Conservation (phyloP, 1,140 invertebrate genomes). For the Charaxes varanes region DNA sequence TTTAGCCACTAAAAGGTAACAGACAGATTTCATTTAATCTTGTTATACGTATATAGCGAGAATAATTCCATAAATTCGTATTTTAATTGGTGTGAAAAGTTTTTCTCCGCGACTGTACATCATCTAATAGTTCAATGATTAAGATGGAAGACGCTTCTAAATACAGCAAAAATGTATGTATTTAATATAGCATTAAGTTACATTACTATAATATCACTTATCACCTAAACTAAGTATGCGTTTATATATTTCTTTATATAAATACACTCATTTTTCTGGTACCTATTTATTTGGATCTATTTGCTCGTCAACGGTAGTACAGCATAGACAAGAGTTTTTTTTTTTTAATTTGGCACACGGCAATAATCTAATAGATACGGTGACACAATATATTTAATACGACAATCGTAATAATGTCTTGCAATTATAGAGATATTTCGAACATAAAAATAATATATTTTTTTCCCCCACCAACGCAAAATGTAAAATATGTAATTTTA, state of each 20-base stretch:
- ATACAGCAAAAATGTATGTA: slow-evolving; percentile 69
- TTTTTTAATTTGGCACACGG: slow-evolving; percentile 57
- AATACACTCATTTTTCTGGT: slow-evolving; percentile 54
- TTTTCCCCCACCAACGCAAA: no score
- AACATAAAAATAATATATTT: no score
- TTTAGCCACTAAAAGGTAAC: no score
- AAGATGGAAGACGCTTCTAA: slow-evolving; percentile 71
- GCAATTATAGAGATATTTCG: slow-evolving; percentile 9
- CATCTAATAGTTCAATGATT: slow-evolving; percentile 58
- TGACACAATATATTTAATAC: slow-evolving; percentile 6
- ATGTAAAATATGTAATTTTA: no score
- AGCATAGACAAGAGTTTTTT: slow-evolving; percentile 15
- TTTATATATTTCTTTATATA: slow-evolving; percentile 52
- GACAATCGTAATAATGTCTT: slow-evolving; percentile 16
- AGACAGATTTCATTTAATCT: no score
- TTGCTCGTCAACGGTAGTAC: slow-evolving; percentile 14
- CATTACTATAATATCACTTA: slow-evolving; percentile 64
- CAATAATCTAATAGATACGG: slow-evolving; percentile 14
- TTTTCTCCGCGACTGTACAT: slow-evolving; percentile 31
- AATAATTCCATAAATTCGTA: no score
- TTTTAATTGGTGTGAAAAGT: no score
- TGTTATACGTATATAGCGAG: no score
- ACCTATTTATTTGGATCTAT: slow-evolving; percentile 51
- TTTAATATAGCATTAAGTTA: slow-evolving; percentile 62
- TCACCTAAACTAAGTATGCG: slow-evolving; percentile 50